These are phyloP conservation scores for Champsocephalus gunnari DNA, from an alignment of 2,797 vertebrate species.

Conservation along the genomic window DNA sequence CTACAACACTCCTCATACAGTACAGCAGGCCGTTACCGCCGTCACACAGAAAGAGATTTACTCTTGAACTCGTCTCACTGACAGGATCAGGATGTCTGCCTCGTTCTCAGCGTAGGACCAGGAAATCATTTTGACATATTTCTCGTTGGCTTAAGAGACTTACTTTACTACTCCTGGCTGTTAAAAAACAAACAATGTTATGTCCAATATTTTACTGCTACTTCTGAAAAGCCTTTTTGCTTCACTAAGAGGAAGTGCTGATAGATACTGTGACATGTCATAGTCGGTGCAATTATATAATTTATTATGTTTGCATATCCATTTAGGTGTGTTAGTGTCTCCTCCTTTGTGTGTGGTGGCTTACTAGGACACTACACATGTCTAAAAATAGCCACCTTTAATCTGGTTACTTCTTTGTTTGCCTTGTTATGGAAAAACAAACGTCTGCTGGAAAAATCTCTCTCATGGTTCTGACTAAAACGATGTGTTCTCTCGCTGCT, in stretches of 20 bases:
- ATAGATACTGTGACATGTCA: conserved; percentile 15
- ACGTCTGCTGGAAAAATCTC: background rate
- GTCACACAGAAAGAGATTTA: conserved; percentile 54
- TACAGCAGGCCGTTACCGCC: conserved; percentile 49
- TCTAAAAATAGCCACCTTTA: background rate
- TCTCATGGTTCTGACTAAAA: background rate
- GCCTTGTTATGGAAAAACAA: background rate
- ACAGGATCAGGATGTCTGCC: conserved; percentile 6
- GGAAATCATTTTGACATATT: conserved; percentile 18
- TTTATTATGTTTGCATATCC: background rate
- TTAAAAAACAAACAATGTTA: too few relatives aligned
- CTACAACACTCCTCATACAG: conserved; percentile 33
- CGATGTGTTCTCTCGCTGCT: background rate
- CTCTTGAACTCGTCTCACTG: conserved; percentile 17
- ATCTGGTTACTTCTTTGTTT: background rate
- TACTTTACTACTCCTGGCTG: too few relatives aligned
- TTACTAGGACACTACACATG: background rate
- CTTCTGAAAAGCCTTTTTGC: background rate
- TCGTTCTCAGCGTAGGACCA: background rate
- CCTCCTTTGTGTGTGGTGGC: background rate
- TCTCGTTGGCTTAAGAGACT: background rate
- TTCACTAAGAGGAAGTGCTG: background rate
- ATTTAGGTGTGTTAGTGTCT: background rate
- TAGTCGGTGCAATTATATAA: background rate
- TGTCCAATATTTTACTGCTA: too few relatives aligned